These are phyloP conservation scores for Artibeus jamaicensis DNA, from an alignment of 2,797 vertebrate genomes.

Conservation along the genomic window DNA sequence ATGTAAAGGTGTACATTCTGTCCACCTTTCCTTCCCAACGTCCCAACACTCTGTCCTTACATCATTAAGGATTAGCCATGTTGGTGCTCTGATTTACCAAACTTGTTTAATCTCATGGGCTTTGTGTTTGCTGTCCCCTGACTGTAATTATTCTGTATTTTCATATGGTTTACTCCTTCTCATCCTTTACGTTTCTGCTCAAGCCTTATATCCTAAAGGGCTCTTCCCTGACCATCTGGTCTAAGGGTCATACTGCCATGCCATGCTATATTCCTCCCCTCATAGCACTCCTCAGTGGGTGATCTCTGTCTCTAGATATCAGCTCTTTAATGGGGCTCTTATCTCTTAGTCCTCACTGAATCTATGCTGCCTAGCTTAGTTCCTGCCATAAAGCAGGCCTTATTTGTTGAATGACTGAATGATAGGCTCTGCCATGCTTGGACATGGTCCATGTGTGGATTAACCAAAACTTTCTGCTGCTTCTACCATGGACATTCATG, in stretches of 20 bases:
- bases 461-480: background rate
- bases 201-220: background rate
- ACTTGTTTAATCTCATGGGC: background rate
- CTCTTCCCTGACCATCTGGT: background rate
- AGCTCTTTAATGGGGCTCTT: background rate
- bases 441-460: background rate
- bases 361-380: background rate
- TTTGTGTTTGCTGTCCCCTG: background rate
- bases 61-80: background rate
- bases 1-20: background rate
- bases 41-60: background rate
- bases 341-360: background rate
- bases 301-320: background rate
- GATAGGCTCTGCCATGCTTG: background rate
- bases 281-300: background rate
- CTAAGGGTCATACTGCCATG: background rate
- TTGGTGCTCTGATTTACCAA: background rate
- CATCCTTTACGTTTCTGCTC: background rate
- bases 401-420: background rate
- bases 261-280: background rate
- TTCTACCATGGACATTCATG: background rate
- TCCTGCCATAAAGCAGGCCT: background rate
- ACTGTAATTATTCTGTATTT: background rate
- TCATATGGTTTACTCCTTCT: background rate
- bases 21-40: background rate